phyloP scores from a whole-genome alignment of 2,797 vertebrate species.

The Nothura maculosa region DNA sequence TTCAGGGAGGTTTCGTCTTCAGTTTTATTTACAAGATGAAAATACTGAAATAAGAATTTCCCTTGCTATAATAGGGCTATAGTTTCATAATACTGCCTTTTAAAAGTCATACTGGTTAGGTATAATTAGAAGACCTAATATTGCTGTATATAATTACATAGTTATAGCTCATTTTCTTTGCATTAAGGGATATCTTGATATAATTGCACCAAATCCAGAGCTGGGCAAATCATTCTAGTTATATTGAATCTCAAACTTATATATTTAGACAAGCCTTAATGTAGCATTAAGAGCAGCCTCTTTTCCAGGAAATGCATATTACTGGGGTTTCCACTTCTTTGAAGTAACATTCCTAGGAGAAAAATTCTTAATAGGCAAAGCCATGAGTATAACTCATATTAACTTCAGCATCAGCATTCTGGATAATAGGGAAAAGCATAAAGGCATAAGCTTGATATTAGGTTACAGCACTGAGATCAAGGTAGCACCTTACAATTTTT shows the following conservation, averaged over 20 bases:
- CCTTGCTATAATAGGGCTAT: background rate
- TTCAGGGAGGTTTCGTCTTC: background rate
- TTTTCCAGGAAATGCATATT: constrained; percentile 10
- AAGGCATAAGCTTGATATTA: background rate
- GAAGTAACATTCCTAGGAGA: constrained; percentile 8
- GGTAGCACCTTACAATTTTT: background rate
- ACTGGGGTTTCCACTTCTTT: background rate
- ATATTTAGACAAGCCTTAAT: background rate
- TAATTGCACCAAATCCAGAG: background rate
- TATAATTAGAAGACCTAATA: background rate
- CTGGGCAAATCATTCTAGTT: too few species aligned
- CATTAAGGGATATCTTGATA: background rate
- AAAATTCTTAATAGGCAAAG: background rate
- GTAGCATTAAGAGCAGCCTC: background rate
- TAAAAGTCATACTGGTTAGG: background rate
- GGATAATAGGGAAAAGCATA: background rate
- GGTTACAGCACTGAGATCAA: background rate
- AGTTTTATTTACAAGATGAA: background rate
- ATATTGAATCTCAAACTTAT: background rate
- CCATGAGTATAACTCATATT: background rate
- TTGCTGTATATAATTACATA: too few species aligned
- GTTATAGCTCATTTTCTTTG: background rate
- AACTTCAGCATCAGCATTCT: background rate
- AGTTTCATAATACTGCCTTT: background rate
- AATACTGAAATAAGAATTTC: background rate